These are phyloP conservation scores for Stichodactyla mertensii DNA, from an alignment of 64 coral and sea anemone species.

Conservation along the genomic window DNA sequence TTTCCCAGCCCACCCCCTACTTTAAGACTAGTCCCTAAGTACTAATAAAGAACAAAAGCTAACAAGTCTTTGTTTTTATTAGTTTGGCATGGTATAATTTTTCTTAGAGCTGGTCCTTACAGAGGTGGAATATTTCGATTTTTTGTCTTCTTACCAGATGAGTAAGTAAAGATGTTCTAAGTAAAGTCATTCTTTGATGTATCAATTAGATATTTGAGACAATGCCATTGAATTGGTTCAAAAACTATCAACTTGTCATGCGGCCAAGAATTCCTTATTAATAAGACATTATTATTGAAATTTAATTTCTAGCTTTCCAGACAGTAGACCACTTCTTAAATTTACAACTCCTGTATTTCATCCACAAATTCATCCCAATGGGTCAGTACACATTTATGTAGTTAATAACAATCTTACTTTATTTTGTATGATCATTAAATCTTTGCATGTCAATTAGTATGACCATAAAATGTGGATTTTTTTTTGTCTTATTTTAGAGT, in stretches of 20 bases:
- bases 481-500: constrained; percentile 26
- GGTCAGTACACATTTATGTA: constrained; percentile 37
- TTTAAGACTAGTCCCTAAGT: too few species aligned
- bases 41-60: neutral
- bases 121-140: constrained; percentile 96
- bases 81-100: constrained; percentile 66
- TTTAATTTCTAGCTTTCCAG: constrained; percentile 60
- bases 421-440: too few species aligned
- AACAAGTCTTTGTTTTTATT: neutral
- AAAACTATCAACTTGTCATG: too few species aligned
- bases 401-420: too few species aligned
- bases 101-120: constrained; percentile 89
- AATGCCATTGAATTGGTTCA: too few species aligned
- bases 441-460: neutral
- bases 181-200: too few species aligned
- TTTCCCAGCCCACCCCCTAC: too few species aligned
- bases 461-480: neutral
- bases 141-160: constrained; percentile 74
- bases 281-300: too few species aligned
- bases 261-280: too few species aligned
- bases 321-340: constrained; percentile 67
- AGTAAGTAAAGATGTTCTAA: constrained; percentile 43
- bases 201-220: too few species aligned
- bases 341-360: constrained; percentile 89
- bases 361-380: constrained; percentile 83